Percentiles rank a stretch among this genome's conserved stretches.
phyloP scores from a whole-genome alignment of 2,888 invertebrate genomes.

The Linnaemya tessellans region DNA sequence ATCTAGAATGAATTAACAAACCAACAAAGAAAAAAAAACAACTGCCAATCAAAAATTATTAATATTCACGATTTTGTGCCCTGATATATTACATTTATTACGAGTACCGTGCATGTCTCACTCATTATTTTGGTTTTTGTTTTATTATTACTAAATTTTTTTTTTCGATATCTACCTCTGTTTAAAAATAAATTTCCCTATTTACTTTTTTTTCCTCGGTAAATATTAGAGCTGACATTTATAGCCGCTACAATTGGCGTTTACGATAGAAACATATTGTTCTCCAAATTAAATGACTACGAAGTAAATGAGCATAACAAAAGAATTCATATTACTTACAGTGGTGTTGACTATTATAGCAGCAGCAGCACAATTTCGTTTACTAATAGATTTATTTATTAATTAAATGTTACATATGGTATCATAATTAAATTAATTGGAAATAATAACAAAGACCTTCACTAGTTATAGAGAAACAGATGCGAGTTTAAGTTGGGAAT shows the following conservation, averaged over 20 bases:
- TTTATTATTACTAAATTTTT: neutral
- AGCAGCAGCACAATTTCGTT: neutral
- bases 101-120: neutral
- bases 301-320: neutral
- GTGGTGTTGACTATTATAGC: neutral
- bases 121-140: neutral
- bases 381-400: no score
- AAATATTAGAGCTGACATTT: slow-evolving; percentile 62
- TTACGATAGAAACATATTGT: slow-evolving; percentile 21
- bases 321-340: neutral
- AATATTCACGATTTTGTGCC: neutral
- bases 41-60: neutral
- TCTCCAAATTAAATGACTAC: slow-evolving; percentile 21
- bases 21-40: no score
- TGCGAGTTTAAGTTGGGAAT: no score
- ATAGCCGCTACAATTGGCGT: slow-evolving; percentile 43
- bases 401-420: no score
- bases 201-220: slow-evolving; percentile 57
- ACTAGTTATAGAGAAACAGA: no score
- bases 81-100: neutral
- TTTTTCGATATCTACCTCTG: neutral
- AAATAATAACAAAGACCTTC: no score
- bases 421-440: no score
- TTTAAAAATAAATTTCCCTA: slow-evolving; percentile 18
- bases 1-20: neutral